Percentiles rank a stretch among this genome's conserved stretches.
Conservation (phyloP, 2,797 vertebrate species). For the Silurus lanzhouensis region DNA sequence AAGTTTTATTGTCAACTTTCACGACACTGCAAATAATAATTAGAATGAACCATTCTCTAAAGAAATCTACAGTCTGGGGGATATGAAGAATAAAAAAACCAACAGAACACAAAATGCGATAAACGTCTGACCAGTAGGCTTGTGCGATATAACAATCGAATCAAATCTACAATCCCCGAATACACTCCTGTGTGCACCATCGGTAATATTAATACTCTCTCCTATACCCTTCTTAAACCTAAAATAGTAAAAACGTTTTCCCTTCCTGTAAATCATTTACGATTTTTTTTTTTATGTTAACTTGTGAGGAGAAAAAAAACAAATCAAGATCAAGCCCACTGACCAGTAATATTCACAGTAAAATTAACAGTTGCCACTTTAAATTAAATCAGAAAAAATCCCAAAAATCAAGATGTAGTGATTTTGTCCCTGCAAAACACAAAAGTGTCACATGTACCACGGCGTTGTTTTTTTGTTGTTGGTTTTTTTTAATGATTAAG, state of each 20-base stretch:
- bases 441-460: neutral
- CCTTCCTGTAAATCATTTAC: neutral
- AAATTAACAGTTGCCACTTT: conserved; percentile 14
- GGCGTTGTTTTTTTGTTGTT: neutral
- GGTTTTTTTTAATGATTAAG: neutral
- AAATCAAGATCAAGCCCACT: neutral
- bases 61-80: conserved; percentile 34
- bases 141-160: neutral
- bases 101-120: conserved; percentile 9
- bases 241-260: neutral
- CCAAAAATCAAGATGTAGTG: neutral
- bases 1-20: conserved; percentile 92
- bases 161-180: neutral
- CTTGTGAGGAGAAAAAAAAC: neutral
- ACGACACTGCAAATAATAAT: conserved; percentile 91
- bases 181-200: neutral
- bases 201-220: neutral
- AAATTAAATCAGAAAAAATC: conserved; percentile 9
- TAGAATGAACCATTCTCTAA: conserved; percentile 67
- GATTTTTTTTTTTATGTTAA: neutral
- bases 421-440: neutral
- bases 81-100: neutral
- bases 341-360: conserved; percentile 5
- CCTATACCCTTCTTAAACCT: neutral
- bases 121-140: neutral